phyloP scores from a whole-genome alignment of 2,888 invertebrate genomes.

The Aelia acuminata region DNA sequence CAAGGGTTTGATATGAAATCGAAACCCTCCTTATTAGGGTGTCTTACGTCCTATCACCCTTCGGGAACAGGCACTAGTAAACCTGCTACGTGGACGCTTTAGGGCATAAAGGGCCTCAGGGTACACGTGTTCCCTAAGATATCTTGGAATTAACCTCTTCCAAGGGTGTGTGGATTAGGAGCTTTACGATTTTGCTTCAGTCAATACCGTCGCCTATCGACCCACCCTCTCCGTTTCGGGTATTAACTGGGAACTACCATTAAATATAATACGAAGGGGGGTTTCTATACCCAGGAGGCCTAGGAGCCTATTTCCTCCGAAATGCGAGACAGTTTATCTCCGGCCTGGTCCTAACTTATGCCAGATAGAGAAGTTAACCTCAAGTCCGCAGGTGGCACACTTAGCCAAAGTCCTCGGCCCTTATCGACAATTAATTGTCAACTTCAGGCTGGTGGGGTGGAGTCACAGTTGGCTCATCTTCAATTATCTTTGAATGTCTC shows the following conservation, averaged over 20 bases:
- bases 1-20: not conserved
- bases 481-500: slow-evolving; percentile 42
- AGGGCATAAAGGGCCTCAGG: not conserved
- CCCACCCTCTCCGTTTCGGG: not conserved
- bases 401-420: slow-evolving; percentile 40
- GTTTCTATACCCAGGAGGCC: slow-evolving; percentile 11
- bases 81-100: slow-evolving; percentile 3
- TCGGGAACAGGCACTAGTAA: not conserved
- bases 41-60: not conserved
- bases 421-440: slow-evolving; percentile 50
- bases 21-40: not conserved
- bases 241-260: slow-evolving; percentile 41
- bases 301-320: slow-evolving; percentile 14
- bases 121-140: slow-evolving; percentile 13
- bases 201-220: not conserved
- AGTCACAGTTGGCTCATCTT: slow-evolving; percentile 41
- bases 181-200: slow-evolving; percentile 10
- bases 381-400: slow-evolving; percentile 45
- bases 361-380: slow-evolving; percentile 40
- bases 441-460: not conserved
- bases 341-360: slow-evolving; percentile 27
- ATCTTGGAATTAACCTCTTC: not conserved
- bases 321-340: slow-evolving; percentile 45
- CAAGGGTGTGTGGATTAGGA: slow-evolving; percentile 22
- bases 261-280: slow-evolving; percentile 23